Percentiles rank a stretch among this genome's conserved stretches.
These are phyloP conservation scores for Coelopa pilipes DNA, from an alignment of 2,888 invertebrate genomes.

Conservation along the genomic window DNA sequence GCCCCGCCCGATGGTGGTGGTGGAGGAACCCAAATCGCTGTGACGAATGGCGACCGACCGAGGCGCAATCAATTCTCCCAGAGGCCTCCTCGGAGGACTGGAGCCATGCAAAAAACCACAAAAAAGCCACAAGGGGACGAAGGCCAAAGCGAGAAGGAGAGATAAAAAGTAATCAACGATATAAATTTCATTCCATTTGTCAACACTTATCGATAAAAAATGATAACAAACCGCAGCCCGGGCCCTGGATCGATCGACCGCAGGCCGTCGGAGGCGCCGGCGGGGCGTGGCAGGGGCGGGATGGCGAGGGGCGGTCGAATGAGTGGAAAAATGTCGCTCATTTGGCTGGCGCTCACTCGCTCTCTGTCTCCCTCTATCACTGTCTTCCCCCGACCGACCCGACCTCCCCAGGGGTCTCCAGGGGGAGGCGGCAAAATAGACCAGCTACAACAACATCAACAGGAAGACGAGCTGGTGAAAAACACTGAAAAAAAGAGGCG, in stretches of 20 bases:
- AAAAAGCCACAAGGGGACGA: neutral
- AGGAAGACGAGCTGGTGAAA: too few relatives aligned
- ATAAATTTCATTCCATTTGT: conserved; percentile 33
- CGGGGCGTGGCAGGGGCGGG: neutral
- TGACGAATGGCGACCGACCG: conserved; percentile 14
- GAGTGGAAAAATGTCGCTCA: neutral
- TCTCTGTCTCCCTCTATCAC: too few relatives aligned
- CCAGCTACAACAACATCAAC: too few relatives aligned
- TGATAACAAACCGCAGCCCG: neutral
- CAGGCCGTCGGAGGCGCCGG: too few relatives aligned
- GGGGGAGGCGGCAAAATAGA: too few relatives aligned
- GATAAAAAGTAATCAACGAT: conserved; percentile 30
- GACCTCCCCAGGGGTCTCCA: too few relatives aligned
- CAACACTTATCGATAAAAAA: conserved; percentile 33
- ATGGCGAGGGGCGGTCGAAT: neutral
- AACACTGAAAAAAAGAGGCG: too few relatives aligned
- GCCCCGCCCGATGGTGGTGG: too few relatives aligned
- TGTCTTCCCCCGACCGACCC: too few relatives aligned
- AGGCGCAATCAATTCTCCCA: too few relatives aligned
- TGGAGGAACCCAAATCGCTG: conserved; percentile 9
- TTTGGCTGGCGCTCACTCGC: too few relatives aligned
- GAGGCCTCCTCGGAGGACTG: neutral
- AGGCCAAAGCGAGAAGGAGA: neutral
- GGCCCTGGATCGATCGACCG: too few relatives aligned
- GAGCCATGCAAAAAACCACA: neutral